Percentiles rank a stretch among this genome's conserved stretches.
phyloP scores from a whole-genome alignment of 2,888 invertebrate genomes.

The Azorinus chamasolen region DNA sequence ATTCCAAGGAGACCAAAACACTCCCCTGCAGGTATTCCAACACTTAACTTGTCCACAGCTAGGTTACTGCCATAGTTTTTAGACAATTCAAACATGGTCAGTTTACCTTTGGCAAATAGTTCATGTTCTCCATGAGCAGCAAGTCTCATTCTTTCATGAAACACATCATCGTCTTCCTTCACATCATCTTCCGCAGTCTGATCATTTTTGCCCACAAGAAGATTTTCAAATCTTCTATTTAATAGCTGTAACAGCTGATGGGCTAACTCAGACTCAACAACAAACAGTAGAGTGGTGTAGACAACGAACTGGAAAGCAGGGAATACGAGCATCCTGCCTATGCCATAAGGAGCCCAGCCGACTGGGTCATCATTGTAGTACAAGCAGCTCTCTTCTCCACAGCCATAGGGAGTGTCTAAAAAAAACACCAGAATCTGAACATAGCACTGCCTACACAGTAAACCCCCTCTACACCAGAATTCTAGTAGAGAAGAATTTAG shows the following conservation, averaged over 20 bases:
- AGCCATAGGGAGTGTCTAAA: constrained; percentile 71
- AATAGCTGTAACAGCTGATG: constrained; percentile 64
- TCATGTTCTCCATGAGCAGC: constrained; percentile 44
- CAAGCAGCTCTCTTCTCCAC: constrained; percentile 83
- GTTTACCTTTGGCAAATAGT: constrained; percentile 84
- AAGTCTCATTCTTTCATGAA: constrained; percentile 84
- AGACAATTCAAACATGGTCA: constrained; percentile 89
- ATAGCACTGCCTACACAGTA: too few species aligned
- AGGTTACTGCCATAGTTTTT: constrained; percentile 91
- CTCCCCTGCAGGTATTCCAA: constrained; percentile 91
- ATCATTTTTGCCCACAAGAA: constrained; percentile 6
- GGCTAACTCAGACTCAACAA: constrained; percentile 88
- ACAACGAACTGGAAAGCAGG: constrained; percentile 88
- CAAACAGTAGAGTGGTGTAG: constrained; percentile 89
- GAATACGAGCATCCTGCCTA: constrained; percentile 90
- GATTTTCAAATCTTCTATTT: constrained; percentile 34
- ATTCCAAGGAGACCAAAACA: constrained; percentile 92
- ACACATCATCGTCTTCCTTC: constrained; percentile 85
- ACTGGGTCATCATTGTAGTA: constrained; percentile 88
- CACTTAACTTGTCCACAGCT: constrained; percentile 93
- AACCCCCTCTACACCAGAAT: too few species aligned
- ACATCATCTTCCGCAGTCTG: constrained; percentile 30
- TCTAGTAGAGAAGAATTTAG: too few species aligned
- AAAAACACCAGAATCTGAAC: too few species aligned
- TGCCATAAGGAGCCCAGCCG: constrained; percentile 90